A percentile compares a stretch with the other conserved stretches of the same genome.
These are phyloP conservation scores for Hylaea fasciaria DNA, from an alignment of 2,888 invertebrate species.

Conservation along the genomic window DNA sequence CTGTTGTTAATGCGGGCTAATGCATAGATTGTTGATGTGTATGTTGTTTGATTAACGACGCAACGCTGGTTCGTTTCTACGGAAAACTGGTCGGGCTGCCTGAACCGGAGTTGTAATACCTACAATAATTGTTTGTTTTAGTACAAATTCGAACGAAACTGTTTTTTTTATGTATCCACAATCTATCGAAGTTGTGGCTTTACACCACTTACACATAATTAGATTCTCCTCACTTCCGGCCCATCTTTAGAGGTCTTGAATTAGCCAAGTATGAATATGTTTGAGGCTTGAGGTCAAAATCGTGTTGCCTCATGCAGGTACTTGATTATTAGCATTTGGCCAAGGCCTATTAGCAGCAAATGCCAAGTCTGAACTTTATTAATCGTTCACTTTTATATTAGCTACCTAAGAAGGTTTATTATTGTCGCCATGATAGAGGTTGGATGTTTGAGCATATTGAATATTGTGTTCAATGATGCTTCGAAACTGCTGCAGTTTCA, in stretches of 20 bases:
- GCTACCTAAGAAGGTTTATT: neutral
- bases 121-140: neutral
- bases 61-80: conserved; percentile 1
- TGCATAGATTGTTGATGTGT: conserved; percentile 11
- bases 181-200: conserved; percentile 5
- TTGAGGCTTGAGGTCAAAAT: conserved; percentile 27
- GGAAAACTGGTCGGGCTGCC: conserved; percentile 9
- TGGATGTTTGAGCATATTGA: neutral
- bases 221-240: conserved; percentile 14
- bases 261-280: conserved; percentile 16
- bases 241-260: conserved; percentile 17
- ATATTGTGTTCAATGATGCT: conserved; percentile 1
- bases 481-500: conserved; percentile 21
- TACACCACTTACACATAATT: neutral
- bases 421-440: neutral
- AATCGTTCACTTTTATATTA: conserved; percentile 14
- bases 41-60: too few species aligned
- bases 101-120: neutral
- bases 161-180: conserved; percentile 1
- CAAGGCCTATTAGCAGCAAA: conserved; percentile 19
- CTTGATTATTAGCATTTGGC: conserved; percentile 25
- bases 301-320: conserved; percentile 25
- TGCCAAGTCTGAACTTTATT: conserved; percentile 11
- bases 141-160: neutral
- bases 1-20: neutral